These are phyloP conservation scores for Leuciscus waleckii DNA, from an alignment of 2,797 vertebrate species.

Conservation along the genomic window DNA sequence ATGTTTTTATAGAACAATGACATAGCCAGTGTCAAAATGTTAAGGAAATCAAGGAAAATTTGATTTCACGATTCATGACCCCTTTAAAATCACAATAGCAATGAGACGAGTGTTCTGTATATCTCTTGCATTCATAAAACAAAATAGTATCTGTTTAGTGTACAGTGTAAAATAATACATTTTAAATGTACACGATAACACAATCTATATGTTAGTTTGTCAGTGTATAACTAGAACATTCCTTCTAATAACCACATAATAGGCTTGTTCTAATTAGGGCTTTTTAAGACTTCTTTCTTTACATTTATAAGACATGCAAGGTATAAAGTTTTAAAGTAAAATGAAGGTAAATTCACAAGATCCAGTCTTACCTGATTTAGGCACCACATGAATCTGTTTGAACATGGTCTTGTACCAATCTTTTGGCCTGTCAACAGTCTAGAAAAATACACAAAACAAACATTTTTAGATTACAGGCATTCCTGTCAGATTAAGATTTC, in stretches of 20 bases:
- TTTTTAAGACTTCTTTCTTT: background rate
- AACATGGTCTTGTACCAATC: slow-evolving; percentile 94
- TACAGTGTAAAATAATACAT: background rate
- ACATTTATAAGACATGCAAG: background rate
- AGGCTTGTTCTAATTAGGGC: background rate
- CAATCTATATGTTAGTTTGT: background rate
- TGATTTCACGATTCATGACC: background rate
- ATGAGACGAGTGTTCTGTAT: background rate
- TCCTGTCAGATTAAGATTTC: slow-evolving; percentile 29
- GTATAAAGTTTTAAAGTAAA: background rate
- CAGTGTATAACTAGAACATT: background rate
- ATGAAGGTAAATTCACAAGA: background rate
- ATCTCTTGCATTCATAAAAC: background rate
- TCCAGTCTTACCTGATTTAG: slow-evolving; percentile 81
- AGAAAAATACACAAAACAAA: slow-evolving; percentile 48
- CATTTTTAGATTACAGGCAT: slow-evolving; percentile 6
- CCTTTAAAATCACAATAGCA: background rate
- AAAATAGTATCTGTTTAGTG: background rate
- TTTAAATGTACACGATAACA: background rate
- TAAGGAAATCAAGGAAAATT: background rate
- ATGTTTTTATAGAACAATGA: background rate
- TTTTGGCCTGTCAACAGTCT: slow-evolving; percentile 88
- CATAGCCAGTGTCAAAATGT: no score
- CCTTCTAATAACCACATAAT: background rate
- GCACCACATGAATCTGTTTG: slow-evolving; percentile 90